Evolutionary conservation across 1,140 invertebrate genomes (phyloP).

Genomic region (Drosophila pachea): DNA sequence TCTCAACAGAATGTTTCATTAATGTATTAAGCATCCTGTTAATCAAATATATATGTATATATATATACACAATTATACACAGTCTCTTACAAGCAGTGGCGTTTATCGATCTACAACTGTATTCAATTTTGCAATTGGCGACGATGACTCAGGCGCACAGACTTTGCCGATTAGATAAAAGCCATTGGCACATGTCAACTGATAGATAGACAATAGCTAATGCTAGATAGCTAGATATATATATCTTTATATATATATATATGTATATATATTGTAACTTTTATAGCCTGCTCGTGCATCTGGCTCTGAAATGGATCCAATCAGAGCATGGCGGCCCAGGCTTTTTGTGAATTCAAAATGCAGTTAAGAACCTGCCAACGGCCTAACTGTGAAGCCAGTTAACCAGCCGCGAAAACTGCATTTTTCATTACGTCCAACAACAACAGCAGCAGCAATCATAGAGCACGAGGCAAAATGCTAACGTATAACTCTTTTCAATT

Average conservation of each 20-base stretch:
- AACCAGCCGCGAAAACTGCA: conserved; percentile 4
- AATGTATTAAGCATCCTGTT: background rate
- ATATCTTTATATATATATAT: too few relatives aligned
- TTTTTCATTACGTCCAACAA: conserved; percentile 25
- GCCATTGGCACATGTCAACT: conserved; percentile 27
- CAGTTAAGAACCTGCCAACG: conserved; percentile 14
- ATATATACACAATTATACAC: background rate
- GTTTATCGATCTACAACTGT: background rate
- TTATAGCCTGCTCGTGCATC: background rate
- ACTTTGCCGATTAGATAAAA: conserved; percentile 30
- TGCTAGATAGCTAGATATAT: conserved; percentile 2
- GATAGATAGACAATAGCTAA: conserved; percentile 19
- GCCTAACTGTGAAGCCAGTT: conserved; percentile 11
- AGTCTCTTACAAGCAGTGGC: background rate
- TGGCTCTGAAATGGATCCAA: conserved; percentile 29
- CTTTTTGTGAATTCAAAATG: conserved; percentile 1
- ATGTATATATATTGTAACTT: too few relatives aligned
- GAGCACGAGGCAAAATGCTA: conserved; percentile 1
- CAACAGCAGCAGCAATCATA: background rate
- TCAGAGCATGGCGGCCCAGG: conserved; percentile 59
- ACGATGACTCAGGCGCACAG: conserved; percentile 22
- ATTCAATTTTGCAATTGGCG: conserved; percentile 1
- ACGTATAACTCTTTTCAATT: conserved; percentile 30
- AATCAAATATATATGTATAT: background rate
- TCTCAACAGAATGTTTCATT: too few relatives aligned